phyloP scores from a whole-genome alignment of 2,113 vertebrate genomes.

The Tyrannus savana region DNA sequence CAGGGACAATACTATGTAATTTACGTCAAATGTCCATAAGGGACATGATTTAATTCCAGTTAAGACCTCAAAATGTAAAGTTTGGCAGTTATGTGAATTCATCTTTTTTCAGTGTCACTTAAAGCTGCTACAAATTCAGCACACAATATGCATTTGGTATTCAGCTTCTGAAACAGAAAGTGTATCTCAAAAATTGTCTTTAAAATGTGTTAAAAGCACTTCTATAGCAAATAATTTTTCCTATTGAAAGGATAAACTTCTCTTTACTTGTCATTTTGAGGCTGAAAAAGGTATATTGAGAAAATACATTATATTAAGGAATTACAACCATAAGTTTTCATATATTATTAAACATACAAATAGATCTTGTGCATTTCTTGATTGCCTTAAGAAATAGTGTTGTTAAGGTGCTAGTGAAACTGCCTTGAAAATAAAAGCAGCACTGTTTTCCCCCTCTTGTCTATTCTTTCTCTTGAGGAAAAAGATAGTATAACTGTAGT shows the following conservation, averaged over 20 bases:
- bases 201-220: neutral
- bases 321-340: neutral
- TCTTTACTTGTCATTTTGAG: neutral
- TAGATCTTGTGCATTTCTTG: neutral
- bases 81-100: neutral
- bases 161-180: conserved; percentile 22
- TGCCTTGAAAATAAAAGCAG: neutral
- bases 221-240: neutral
- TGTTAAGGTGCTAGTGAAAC: neutral
- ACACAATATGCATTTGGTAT: neutral
- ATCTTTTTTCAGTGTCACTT: neutral
- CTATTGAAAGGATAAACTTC: conserved; percentile 3
- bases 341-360: neutral
- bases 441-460: neutral
- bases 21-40: neutral
- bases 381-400: neutral
- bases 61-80: conserved; percentile 24
- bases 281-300: neutral
- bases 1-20: neutral
- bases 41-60: neutral
- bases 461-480: conserved; percentile 18
- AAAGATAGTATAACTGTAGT: neutral
- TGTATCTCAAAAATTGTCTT: conserved; percentile 7
- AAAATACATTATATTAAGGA: neutral
- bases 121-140: neutral